Base-by-base conservation (phyloP, 2,888 invertebrate species). In the Dendrolimus houi region DNA sequence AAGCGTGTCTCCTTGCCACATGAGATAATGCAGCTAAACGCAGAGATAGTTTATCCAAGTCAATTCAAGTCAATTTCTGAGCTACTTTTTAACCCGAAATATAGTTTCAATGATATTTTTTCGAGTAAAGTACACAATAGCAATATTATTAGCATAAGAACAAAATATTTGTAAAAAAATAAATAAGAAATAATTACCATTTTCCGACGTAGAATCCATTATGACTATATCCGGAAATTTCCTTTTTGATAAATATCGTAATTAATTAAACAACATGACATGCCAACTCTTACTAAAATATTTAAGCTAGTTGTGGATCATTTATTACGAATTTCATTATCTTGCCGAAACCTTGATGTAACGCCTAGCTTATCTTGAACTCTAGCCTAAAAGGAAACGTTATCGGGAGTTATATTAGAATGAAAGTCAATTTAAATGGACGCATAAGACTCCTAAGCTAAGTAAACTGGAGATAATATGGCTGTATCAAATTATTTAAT, bases 301-400 rank as follows among this genome's bases (percentile, higher is more conserved):
- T 55, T 56, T 59, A 55, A 52, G 17, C 42, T 52, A 52, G 41
- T 41, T 14, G 10, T 52, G n/a, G 7, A 55, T 12, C 13, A 40
- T n/a, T n/a, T 53, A 54, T 53, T 42, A 41, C 29, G 40, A 55
- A 54, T 56, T 47, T 54, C 10, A 57, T 59, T 57, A 62, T 56
- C 56, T 57, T 54, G 53, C 56, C 52, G 54, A 47, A 47, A 12
- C 47, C 47, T 47, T 47, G 47, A 47, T 47, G 47, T 47, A 8
- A 47, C 47, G 29, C 29, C 59, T 55, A 59, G 53, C 53, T 54
- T 13, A 52, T 12, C 14, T n/a, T n/a, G 58, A 59, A 41, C 62
- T 52, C 9, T 53, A 12, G 42, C 54, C 55, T 54, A 14, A 52
- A 52, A 41, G 52, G n/a, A 9, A 14, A 8, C 47, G 47, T 47